These are phyloP conservation scores for Rhagophthalmus giganteus DNA, from an alignment of 2,888 invertebrate species.

Conservation along the genomic window DNA sequence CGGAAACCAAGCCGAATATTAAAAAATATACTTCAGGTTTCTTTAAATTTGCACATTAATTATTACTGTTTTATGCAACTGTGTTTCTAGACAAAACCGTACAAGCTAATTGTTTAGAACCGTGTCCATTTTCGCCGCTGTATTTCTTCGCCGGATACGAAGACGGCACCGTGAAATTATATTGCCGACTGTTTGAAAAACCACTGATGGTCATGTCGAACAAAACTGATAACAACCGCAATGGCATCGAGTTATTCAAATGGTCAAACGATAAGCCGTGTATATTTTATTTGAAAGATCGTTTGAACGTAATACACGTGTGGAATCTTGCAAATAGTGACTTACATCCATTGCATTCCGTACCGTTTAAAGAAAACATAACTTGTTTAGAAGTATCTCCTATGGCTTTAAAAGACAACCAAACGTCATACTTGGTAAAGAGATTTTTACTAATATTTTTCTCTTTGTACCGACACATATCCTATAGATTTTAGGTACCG, in stretches of 20 bases:
- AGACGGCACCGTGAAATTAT: slow-evolving; percentile 58
- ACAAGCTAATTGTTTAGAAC: slow-evolving; percentile 55
- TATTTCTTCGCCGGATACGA: slow-evolving; percentile 59
- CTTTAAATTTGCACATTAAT: slow-evolving; percentile 3
- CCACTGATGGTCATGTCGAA: slow-evolving; percentile 53
- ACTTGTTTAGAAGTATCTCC: slow-evolving; percentile 56
- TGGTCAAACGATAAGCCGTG: slow-evolving; percentile 61
- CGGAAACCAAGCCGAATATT: slow-evolving; percentile 45
- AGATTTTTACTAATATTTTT: background rate
- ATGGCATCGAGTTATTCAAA: slow-evolving; percentile 54
- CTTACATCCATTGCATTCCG: slow-evolving; percentile 55
- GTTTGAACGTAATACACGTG: slow-evolving; percentile 55
- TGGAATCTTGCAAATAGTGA: slow-evolving; percentile 61
- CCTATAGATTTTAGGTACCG: slow-evolving; percentile 56
- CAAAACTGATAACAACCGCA: slow-evolving; percentile 42
- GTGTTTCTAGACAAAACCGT: slow-evolving; percentile 40
- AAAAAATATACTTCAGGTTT: slow-evolving; percentile 46
- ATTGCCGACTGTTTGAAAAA: slow-evolving; percentile 52
- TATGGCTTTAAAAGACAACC: slow-evolving; percentile 38
- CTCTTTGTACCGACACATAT: background rate
- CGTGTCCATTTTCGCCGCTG: slow-evolving; percentile 56
- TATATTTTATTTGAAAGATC: slow-evolving; percentile 58
- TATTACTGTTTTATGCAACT: background rate
- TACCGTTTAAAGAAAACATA: slow-evolving; percentile 54
- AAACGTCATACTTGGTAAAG: slow-evolving; percentile 56